phyloP scores from a whole-genome alignment of 2,888 invertebrate species.

The Flexamia atlantica region DNA sequence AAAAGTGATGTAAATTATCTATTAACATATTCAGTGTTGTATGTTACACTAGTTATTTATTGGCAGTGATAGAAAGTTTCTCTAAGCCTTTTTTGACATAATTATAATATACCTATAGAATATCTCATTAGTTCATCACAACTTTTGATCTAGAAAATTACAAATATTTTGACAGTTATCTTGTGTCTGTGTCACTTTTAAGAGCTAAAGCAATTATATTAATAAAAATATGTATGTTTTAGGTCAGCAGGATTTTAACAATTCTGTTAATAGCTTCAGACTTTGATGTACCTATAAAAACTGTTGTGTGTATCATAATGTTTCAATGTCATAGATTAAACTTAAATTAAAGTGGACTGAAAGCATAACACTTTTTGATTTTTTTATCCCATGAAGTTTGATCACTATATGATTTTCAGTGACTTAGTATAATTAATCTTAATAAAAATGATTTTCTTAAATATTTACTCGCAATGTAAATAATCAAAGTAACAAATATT shows the following conservation, averaged over 20 bases:
- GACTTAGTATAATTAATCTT: too few relatives aligned
- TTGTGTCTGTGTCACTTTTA: background rate
- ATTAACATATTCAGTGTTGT: conserved; percentile 21
- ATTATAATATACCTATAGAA: background rate
- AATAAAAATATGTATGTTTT: background rate
- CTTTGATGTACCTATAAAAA: conserved; percentile 50
- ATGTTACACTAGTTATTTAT: conserved; percentile 31
- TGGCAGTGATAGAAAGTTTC: conserved; percentile 10
- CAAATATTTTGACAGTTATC: background rate
- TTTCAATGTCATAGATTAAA: conserved; percentile 48
- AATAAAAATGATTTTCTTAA: too few relatives aligned
- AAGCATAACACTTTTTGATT: background rate
- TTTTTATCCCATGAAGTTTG: background rate
- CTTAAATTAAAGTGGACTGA: conserved; percentile 45
- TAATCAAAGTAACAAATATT: too few relatives aligned
- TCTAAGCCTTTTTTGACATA: background rate
- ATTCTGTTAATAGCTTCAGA: conserved; percentile 30
- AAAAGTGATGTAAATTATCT: conserved; percentile 49
- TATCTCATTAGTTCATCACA: background rate
- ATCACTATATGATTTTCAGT: too few relatives aligned
- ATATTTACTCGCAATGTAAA: too few relatives aligned
- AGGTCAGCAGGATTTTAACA: background rate
- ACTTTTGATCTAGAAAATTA: background rate
- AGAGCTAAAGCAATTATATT: background rate
- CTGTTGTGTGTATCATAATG: conserved; percentile 51